Percentiles rank a stretch among this genome's conserved stretches.
phyloP scores from a whole-genome alignment of 2,797 vertebrate genomes.

The Cynopterus sphinx region DNA sequence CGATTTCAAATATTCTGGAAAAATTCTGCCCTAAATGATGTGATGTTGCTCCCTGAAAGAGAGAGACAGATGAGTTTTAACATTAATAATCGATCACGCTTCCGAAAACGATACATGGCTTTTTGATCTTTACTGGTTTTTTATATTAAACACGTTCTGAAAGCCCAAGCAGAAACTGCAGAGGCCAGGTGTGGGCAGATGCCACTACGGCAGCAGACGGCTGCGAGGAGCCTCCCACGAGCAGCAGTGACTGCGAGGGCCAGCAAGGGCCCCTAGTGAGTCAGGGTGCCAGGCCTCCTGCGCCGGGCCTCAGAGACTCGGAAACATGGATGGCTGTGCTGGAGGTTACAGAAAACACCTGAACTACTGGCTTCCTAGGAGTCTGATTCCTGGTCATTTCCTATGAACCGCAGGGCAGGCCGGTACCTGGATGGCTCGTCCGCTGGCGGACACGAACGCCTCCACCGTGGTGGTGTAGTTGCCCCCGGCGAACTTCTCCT shows the following conservation, averaged over 20 bases:
- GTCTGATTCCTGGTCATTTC: neutral
- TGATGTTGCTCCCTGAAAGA: constrained; percentile 93
- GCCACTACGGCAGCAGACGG: too few relatives aligned
- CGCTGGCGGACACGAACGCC: constrained; percentile 97
- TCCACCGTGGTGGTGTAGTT: constrained; percentile 98
- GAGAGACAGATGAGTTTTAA: neutral
- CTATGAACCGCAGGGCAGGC: too few relatives aligned
- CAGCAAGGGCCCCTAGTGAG: too few relatives aligned
- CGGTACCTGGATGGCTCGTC: constrained; percentile 96
- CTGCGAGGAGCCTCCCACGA: too few relatives aligned
- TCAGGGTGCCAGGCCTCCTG: too few relatives aligned
- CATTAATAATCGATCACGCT: neutral
- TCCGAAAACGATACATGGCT: neutral
- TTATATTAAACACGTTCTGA: neutral
- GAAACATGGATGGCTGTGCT: too few relatives aligned
- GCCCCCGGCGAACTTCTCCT: constrained; percentile 98
- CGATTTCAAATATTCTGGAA: constrained; percentile 97
- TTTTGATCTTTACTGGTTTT: neutral
- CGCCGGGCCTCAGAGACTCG: too few relatives aligned
- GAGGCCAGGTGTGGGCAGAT: too few relatives aligned
- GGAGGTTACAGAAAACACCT: neutral
- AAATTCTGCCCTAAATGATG: constrained; percentile 99
- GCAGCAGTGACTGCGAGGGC: too few relatives aligned
- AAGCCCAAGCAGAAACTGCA: neutral
- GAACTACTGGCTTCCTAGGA: neutral